Percentiles rank a stretch among this genome's conserved stretches.
Conservation (phyloP, 2,113 vertebrate species). For the Urocynchramus pylzowi region DNA sequence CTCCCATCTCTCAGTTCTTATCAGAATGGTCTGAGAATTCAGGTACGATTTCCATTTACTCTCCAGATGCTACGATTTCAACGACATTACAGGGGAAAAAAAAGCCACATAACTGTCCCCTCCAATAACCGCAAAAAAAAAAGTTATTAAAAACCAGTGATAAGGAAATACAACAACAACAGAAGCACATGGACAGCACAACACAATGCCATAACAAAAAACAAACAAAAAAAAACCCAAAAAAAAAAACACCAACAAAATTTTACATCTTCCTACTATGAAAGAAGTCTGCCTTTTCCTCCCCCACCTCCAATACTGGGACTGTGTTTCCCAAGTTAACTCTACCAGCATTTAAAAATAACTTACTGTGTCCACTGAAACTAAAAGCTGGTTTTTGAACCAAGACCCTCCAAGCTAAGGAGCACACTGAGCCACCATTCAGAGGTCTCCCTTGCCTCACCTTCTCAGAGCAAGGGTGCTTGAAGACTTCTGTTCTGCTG, state of each 20-base stretch:
- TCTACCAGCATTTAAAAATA: background rate
- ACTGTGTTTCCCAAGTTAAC: background rate
- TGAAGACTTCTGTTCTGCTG: background rate
- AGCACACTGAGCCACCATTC: background rate
- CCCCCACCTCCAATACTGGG: rapidly evolving
- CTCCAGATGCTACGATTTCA: background rate
- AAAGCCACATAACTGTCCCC: too few relatives aligned
- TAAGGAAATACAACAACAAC: background rate
- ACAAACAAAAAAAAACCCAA: background rate
- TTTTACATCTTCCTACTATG: background rate
- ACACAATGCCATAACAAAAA: rapidly evolving
- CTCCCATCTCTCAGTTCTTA: background rate
- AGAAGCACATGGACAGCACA: background rate
- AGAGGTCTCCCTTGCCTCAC: background rate
- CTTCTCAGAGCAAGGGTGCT: background rate
- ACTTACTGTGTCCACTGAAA: background rate
- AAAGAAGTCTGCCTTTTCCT: background rate
- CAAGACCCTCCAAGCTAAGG: background rate
- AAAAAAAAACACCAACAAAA: background rate
- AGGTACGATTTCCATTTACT: background rate
- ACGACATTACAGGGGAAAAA: rapidly evolving
- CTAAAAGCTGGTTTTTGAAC: background rate
- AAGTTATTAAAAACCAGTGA: background rate
- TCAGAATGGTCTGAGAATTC: background rate
- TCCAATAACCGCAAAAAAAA: background rate